Conservation (phyloP, 1,140 invertebrate species). For the Bemisia tabaci region DNA sequence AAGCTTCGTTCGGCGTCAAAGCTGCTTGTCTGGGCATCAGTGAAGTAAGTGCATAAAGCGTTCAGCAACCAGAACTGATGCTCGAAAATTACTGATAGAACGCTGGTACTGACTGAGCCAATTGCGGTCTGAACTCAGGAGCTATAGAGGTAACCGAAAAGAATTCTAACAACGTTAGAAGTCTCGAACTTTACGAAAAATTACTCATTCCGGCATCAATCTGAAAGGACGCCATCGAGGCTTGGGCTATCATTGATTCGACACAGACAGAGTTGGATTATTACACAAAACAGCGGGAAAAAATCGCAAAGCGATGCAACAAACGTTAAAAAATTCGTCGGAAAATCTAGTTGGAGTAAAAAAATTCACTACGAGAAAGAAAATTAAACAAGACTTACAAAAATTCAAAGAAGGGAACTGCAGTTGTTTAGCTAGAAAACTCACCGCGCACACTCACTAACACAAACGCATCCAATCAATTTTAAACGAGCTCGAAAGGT, state of each 20-base stretch:
- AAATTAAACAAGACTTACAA: not conserved
- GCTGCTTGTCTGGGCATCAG: not conserved
- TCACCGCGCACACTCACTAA: not conserved
- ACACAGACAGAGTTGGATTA: not conserved
- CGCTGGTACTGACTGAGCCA: not conserved
- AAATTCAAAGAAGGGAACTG: not conserved
- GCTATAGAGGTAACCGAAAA: not conserved
- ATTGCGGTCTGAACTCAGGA: not conserved
- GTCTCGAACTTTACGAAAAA: no score
- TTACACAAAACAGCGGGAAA: not conserved
- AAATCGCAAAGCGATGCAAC: not conserved
- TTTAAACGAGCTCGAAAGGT: no score
- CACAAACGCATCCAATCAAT: no score
- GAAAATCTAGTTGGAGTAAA: not conserved
- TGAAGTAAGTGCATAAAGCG: not conserved
- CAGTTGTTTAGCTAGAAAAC: no score
- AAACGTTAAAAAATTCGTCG: not conserved
- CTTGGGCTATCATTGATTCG: not conserved
- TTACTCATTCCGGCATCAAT: not conserved
- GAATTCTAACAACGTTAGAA: no score
- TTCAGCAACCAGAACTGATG: not conserved
- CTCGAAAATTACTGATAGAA: not conserved
- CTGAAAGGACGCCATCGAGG: not conserved
- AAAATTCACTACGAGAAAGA: not conserved
- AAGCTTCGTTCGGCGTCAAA: not conserved